These are phyloP conservation scores for Elgaria multicarinata DNA, from an alignment of 2,113 vertebrate species.

Conservation along the genomic window DNA sequence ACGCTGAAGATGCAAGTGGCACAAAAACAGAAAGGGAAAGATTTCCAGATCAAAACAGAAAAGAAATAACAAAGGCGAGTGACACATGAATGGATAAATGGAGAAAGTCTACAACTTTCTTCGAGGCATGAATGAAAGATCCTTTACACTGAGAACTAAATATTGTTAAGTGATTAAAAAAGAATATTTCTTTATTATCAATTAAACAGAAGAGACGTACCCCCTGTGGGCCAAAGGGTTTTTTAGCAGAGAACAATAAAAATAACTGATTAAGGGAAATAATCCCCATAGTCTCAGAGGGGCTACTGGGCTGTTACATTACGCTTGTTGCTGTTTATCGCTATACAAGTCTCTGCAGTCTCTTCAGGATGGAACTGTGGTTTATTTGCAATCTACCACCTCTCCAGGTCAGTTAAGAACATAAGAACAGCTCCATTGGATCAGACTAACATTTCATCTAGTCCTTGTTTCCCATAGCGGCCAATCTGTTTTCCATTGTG, in stretches of 20 bases:
- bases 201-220: constrained; percentile 63
- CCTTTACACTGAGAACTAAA: constrained; percentile 57
- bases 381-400: constrained; percentile 59
- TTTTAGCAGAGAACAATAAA: constrained; percentile 69
- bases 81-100: constrained; percentile 15
- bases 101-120: constrained; percentile 34
- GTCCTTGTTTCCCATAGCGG: no score
- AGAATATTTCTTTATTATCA: constrained; percentile 69
- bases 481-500: neutral
- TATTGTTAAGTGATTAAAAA: constrained; percentile 52
- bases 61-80: constrained; percentile 60
- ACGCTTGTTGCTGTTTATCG: constrained; percentile 51
- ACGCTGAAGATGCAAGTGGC: constrained; percentile 44
- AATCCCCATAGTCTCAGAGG: constrained; percentile 62
- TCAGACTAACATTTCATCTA: neutral
- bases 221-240: constrained; percentile 60
- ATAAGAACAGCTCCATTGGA: neutral
- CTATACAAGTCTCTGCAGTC: constrained; percentile 48
- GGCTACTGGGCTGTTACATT: constrained; percentile 59
- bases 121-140: constrained; percentile 43
- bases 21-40: constrained; percentile 35
- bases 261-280: constrained; percentile 62
- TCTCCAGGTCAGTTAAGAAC: constrained; percentile 56
- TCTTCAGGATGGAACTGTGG: constrained; percentile 68
- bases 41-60: constrained; percentile 62